These are phyloP conservation scores for Blastobasis adustella DNA, from an alignment of 2,888 invertebrate genomes.

Conservation along the genomic window DNA sequence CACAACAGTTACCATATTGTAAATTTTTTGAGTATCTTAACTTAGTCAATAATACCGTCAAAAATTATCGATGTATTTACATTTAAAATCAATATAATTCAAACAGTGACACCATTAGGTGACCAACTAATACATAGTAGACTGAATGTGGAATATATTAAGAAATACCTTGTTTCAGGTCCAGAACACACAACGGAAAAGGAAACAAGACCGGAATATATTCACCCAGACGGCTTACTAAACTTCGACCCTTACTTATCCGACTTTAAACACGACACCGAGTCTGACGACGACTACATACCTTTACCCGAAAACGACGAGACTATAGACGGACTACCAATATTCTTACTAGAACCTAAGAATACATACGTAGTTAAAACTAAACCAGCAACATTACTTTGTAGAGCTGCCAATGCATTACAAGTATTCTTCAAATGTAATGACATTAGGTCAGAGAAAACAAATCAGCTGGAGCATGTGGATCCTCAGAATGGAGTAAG, in stretches of 20 bases:
- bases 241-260: slow-evolving; percentile 63
- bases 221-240: slow-evolving; percentile 59
- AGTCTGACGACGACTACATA: slow-evolving; percentile 67
- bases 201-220: slow-evolving; percentile 61
- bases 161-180: slow-evolving; percentile 42
- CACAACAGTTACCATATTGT: too few relatives aligned
- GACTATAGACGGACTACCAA: slow-evolving; percentile 83
- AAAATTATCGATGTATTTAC: too few relatives aligned
- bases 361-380: slow-evolving; percentile 92
- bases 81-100: too few relatives aligned
- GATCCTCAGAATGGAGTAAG: slow-evolving; percentile 87
- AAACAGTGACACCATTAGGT: too few relatives aligned
- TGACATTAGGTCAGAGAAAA: slow-evolving; percentile 70
- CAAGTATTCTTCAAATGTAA: slow-evolving; percentile 88
- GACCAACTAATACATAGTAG: too few relatives aligned
- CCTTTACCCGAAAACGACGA: slow-evolving; percentile 72
- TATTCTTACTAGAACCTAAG: slow-evolving; percentile 90
- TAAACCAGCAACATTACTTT: slow-evolving; percentile 89
- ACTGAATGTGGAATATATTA: too few relatives aligned
- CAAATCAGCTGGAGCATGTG: slow-evolving; percentile 81
- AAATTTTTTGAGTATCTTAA: too few relatives aligned
- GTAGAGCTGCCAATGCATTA: slow-evolving; percentile 93
- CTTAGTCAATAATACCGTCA: too few relatives aligned
- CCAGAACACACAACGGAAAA: slow-evolving; percentile 54
- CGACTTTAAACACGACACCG: slow-evolving; percentile 54